Evolutionary conservation across 2,797 vertebrate species (phyloP), one percentile per base, ranked within the genome.

Genomic region (Pseudotriccus pelzelni): DNA sequence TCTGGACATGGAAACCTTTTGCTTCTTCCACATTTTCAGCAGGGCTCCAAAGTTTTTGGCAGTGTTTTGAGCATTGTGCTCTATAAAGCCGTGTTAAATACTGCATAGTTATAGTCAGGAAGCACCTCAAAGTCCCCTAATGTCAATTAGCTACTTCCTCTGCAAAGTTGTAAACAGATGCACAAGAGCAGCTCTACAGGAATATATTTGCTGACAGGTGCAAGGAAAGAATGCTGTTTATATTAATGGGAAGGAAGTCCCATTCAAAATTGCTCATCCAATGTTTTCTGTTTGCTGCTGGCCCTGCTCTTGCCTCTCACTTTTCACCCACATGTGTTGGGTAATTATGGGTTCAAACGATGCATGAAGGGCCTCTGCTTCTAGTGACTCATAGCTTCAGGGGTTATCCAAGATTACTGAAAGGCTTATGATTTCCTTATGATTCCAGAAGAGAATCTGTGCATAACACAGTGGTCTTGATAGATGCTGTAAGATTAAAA

Each of bases 91-190:
- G 63, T 69, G 85, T 77, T 94, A 96, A 95, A 94, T 79, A 90
- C 74, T 76, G 43, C 59, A 47, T 76, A 47, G 93, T 81, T 96
- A 79, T 8, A 82, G 70, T 79, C 90, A 94, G 90, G 92, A 96
- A 96, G 95, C 95, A 95, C 91, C 94, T 95, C 88, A 15, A 76
- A 94, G 77, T 95, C 93, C 92, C 95, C 92, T 74, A 90, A 88
- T 94, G 93, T 89, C 95, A 93, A 93, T 95, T 95, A 95, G 88
- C 92, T 87, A 66, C 86, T 97, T 97, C 93, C 93, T 96, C 90
- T 95, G 80, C 63, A 73, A 95, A 90, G 89, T 78, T 7, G 0
- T 64, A 68, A 93, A 89, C 89, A 91, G 93, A 95, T 53, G 67
- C 77, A 63, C 1, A 3, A 84, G 85, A 91, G 70, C 84, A 70